A percentile compares a stretch with the other conserved stretches of the same genome.
These are phyloP conservation scores for Taurulus bubalis DNA, from an alignment of 2,113 vertebrate genomes.

Conservation along the genomic window DNA sequence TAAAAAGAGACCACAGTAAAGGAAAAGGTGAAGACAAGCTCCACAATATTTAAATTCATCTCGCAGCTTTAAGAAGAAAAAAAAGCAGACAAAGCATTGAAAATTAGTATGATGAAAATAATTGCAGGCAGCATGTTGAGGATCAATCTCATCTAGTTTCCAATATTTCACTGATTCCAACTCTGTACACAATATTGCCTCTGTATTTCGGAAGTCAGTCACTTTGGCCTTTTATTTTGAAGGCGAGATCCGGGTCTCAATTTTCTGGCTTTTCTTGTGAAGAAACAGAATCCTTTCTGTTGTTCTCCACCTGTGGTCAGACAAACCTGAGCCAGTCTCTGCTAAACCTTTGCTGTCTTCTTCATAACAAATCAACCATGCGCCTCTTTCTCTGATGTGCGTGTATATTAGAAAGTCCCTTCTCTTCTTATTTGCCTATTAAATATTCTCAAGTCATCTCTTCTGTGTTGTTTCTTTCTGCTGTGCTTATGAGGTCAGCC, in stretches of 20 bases:
- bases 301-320: conserved; percentile 1
- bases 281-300: not conserved
- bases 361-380: not conserved
- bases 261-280: not conserved
- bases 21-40: not conserved
- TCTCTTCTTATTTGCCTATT: not conserved
- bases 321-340: not conserved
- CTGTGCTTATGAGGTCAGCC: conserved; percentile 26
- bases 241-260: not conserved
- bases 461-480: conserved; percentile 11
- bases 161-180: not conserved
- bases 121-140: too few species aligned
- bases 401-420: not conserved
- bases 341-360: not conserved
- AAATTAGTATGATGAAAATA: not conserved
- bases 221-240: conserved; percentile 55
- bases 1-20: not conserved
- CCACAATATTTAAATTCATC: not conserved
- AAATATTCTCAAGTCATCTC: not conserved
- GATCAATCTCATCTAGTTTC: not conserved
- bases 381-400: not conserved
- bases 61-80: not conserved
- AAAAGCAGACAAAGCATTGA: not conserved
- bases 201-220: not conserved
- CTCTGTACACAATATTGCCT: not conserved